These are phyloP conservation scores for Perizoma affinitatum DNA, from an alignment of 2,888 invertebrate species.

Conservation along the genomic window DNA sequence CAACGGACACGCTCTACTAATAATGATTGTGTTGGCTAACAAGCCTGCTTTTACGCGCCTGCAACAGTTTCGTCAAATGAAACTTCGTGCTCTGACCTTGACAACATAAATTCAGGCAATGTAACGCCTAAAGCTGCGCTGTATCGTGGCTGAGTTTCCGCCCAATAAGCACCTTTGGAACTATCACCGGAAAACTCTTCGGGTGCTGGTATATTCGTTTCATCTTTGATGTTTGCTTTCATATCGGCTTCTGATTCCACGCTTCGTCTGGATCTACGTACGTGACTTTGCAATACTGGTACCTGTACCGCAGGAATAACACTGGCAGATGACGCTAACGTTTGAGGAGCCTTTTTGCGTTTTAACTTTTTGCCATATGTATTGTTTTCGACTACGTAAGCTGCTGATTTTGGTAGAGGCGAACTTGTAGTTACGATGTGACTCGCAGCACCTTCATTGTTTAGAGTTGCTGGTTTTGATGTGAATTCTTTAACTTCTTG, in stretches of 20 bases:
- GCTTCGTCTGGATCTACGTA: constrained; percentile 65
- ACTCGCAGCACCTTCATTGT: constrained; percentile 70
- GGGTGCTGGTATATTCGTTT: constrained; percentile 72
- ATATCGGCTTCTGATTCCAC: constrained; percentile 62
- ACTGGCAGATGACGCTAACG: constrained; percentile 51
- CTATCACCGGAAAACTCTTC: constrained; percentile 81
- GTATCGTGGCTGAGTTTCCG: constrained; percentile 87
- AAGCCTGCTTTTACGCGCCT: constrained; percentile 67
- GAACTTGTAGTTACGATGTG: constrained; percentile 69
- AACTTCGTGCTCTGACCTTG: constrained; percentile 87
- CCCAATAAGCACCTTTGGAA: constrained; percentile 86
- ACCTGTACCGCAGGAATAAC: constrained; percentile 43
- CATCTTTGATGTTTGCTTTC: constrained; percentile 62
- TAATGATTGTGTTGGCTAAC: constrained; percentile 66
- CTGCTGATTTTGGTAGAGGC: constrained; percentile 65
- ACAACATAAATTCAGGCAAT: constrained; percentile 88
- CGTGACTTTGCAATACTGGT: constrained; percentile 33
- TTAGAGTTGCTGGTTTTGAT: constrained; percentile 70
- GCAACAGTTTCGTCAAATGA: constrained; percentile 85
- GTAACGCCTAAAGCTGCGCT: constrained; percentile 86
- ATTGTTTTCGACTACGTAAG: constrained; percentile 66
- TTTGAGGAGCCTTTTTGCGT: constrained; percentile 68
- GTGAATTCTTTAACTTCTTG: constrained; percentile 86
- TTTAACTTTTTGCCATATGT: constrained; percentile 72
- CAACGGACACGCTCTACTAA: constrained; percentile 78